Evolutionary conservation across 1,140 invertebrate species (phyloP), one percentile per base, ranked within the genome.

Genomic region (Zaprionus camerounensis): DNA sequence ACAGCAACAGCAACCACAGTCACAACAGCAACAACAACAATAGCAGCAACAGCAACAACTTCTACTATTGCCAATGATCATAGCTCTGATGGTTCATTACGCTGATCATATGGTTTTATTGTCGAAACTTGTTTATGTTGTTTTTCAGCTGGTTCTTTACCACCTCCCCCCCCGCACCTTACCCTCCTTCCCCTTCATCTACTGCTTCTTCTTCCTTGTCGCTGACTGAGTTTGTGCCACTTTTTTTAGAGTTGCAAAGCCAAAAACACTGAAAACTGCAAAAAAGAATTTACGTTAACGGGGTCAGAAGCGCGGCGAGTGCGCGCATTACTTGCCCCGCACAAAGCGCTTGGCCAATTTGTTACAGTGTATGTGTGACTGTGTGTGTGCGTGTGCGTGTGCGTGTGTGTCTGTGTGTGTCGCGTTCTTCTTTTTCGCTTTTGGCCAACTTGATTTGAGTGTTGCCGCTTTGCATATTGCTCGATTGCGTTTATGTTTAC

Each of bases 51-150:
- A 59, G 46, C 26, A 31, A 41, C 44, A 38, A 26, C 53, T 20
- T 22, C 24, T 56, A 34, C 44, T 24, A 1, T 57, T 74, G 62
- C 78, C 82, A 87, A 87, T 88, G 81, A 87, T 88, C 84, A 88
- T 84, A 88, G 79, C 84, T 82, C 90, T 34, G 31, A 34, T 34
- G 31, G 31, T 34, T 90, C 81, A 88, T 88, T 84, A 88, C 81
- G 75, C 78, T 90, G 84, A 88, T 88, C 84, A 88, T 88, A 88
- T 88, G 84, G 81, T 84, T 87, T 82, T 87, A 90, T 88, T 84
- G 84, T 90, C 84, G 81, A 87, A 88, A 88, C 84, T 88, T 90
- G 84, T 87, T 87, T 87, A 67, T 78, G 46, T 68, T 68, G 34
- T 57, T 76, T 56, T 71, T 71, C 56, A 36, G 41, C 55, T 46